phyloP scores from a whole-genome alignment of 1,140 invertebrate species.

The Cherax quadricarinatus region DNA sequence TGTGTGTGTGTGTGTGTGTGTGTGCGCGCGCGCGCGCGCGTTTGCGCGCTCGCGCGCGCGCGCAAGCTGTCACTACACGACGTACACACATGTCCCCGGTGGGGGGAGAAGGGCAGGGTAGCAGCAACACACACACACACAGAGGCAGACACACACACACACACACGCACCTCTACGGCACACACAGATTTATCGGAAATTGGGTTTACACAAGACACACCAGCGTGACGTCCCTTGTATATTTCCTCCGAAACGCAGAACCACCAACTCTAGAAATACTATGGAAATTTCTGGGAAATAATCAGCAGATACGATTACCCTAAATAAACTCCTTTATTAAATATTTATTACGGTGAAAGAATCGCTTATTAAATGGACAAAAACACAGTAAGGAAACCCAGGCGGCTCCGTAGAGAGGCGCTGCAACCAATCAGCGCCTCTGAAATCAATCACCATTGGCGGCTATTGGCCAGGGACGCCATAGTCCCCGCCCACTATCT shows the following conservation, averaged over 20 bases:
- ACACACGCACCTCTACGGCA: slow-evolving; percentile 16
- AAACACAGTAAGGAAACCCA: slow-evolving; percentile 37
- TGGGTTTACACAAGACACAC: slow-evolving; percentile 5
- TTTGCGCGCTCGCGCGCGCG: not conserved
- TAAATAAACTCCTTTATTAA: not conserved
- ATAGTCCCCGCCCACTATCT: slow-evolving; percentile 64
- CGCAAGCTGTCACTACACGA: not conserved
- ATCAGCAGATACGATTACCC: no score
- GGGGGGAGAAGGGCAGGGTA: not conserved
- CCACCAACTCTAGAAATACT: no score
- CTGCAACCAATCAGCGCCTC: slow-evolving; percentile 53
- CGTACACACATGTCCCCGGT: no score
- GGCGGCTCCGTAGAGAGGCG: slow-evolving; percentile 49
- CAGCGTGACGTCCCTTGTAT: no score
- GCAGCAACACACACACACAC: slow-evolving; percentile 25
- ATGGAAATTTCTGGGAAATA: no score
- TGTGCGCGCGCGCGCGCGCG: not conserved
- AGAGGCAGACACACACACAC: no score
- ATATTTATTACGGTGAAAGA: not conserved
- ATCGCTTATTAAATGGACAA: not conserved
- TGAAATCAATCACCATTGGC: slow-evolving; percentile 68
- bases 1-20: not conserved
- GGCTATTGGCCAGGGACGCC: slow-evolving; percentile 54
- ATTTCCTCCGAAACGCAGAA: no score
- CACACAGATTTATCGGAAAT: slow-evolving; percentile 24